A percentile compares a stretch with the other conserved stretches of the same genome.
These are phyloP conservation scores for Neofelis nebulosa DNA, from an alignment of 2,113 vertebrate species.

Conservation along the genomic window DNA sequence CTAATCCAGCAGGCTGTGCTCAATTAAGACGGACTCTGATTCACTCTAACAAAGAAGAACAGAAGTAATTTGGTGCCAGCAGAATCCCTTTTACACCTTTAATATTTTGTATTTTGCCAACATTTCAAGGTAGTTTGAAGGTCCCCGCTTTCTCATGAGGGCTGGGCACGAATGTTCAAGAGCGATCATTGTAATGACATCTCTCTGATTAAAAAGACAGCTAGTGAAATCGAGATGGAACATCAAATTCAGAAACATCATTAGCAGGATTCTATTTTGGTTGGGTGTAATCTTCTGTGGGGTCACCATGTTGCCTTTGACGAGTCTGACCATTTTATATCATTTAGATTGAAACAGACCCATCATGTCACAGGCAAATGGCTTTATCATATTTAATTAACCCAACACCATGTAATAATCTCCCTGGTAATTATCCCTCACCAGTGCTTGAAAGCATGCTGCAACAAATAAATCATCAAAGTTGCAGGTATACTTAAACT, in stretches of 20 bases:
- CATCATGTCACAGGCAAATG: conserved; percentile 58
- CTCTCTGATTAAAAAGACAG: conserved; percentile 76
- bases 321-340: conserved; percentile 64
- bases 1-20: neutral
- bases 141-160: conserved; percentile 33
- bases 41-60: neutral
- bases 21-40: neutral
- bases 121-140: conserved; percentile 50
- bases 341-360: conserved; percentile 67
- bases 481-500: conserved; percentile 50
- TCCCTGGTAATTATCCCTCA: conserved; percentile 73
- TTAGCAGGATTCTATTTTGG: conserved; percentile 69
- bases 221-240: conserved; percentile 42
- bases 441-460: conserved; percentile 58
- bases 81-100: conserved; percentile 3
- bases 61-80: neutral
- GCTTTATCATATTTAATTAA: conserved; percentile 70
- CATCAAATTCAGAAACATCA: conserved; percentile 74
- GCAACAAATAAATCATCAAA: conserved; percentile 69
- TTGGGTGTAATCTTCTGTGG: conserved; percentile 63
- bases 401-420: conserved; percentile 78
- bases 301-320: conserved; percentile 55
- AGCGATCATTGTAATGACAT: conserved; percentile 46
- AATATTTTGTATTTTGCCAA: conserved; percentile 55
- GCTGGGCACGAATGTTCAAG: conserved; percentile 8